Conservation (phyloP, 2,113 vertebrate species). For the Mastomys natalensis region DNA sequence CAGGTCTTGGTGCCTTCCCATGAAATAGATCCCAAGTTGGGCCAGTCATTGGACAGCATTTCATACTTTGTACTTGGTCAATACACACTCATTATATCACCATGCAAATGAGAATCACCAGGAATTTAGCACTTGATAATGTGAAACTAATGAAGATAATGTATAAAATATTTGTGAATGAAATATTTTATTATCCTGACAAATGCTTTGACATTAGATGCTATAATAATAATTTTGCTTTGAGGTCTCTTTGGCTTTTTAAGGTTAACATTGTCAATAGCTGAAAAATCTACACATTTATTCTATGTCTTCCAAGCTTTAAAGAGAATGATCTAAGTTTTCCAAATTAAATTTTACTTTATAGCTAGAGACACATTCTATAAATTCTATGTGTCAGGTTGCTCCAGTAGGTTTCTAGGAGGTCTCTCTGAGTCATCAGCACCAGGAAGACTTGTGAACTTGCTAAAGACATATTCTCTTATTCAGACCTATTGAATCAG, state of each 20-base stretch:
- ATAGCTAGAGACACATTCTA: conserved; percentile 26
- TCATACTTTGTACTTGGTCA: conserved; percentile 14
- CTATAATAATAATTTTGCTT: not conserved
- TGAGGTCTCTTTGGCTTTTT: not conserved
- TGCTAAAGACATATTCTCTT: conserved; percentile 33
- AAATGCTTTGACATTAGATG: not conserved
- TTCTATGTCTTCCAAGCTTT: not conserved
- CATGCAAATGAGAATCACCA: not conserved
- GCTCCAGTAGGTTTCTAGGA: not conserved
- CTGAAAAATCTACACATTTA: conserved; percentile 13
- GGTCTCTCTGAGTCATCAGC: not conserved
- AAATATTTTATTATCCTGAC: conserved; percentile 11
- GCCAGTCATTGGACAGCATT: too few species aligned
- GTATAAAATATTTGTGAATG: not conserved
- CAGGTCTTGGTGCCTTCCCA: too few species aligned
- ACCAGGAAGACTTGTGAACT: not conserved
- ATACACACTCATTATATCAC: not conserved
- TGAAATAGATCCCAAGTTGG: too few species aligned
- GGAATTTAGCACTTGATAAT: not conserved
- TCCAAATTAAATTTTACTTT: conserved; percentile 47
- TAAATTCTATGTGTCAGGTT: conserved; percentile 37
- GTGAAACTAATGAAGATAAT: not conserved
- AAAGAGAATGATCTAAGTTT: conserved; percentile 58
- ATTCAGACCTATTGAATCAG: not conserved
- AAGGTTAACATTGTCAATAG: not conserved